Base-by-base conservation (phyloP, 2,113 vertebrate species). In the Campylomormyrus tamandua region DNA sequence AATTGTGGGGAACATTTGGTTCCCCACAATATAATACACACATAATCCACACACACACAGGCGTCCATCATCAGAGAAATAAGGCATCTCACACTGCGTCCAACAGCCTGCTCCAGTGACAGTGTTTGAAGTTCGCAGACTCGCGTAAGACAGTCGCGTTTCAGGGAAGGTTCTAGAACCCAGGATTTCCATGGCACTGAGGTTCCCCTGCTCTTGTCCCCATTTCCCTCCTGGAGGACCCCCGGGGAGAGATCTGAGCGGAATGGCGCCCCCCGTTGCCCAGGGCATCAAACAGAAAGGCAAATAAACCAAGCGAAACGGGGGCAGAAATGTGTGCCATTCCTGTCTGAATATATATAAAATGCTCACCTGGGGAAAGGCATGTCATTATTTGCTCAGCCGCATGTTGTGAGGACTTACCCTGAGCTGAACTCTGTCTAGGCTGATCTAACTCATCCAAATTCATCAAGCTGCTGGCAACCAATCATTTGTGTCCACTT, bases 261-360 rank as follows among this genome's bases (percentile, higher is more conserved):
- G 85, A 56, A 56, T 3, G 19, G 42, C 42, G 45, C 39, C 24
- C 24, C 45, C 83, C 6, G 4, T 7, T 56, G 27, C 19, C 85
- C 27, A 39, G 50, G 50, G 27, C 19, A 87, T 31, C 49, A 56
- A 87, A 53, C 49, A 13, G 50, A 53, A 48, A 48, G 24, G n/a
- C n/a, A 50, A 86, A 49, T 27, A 86, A 86, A 86, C 84, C 19
- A n/a, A 50, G 42, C n/a, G 10, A n/a, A 87, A 52, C 27, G 3
- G 49, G 84, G 46, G n/a, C 45, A 46, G n/a, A 87, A 52, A 87
- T 52, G 49, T 35, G 48, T 52, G 49, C 49, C 49, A 5, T 35
- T 53, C 17, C n/a, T 87, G 83, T 52, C 48, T 87, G 27, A 87
- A 52, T 46, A 87, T 52, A 85, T 49, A 87, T 87, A 87, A 87